A percentile compares a stretch with the other conserved stretches of the same genome.
Conservation (phyloP, 2,888 invertebrate species). For the Caenorhabditis afra region DNA sequence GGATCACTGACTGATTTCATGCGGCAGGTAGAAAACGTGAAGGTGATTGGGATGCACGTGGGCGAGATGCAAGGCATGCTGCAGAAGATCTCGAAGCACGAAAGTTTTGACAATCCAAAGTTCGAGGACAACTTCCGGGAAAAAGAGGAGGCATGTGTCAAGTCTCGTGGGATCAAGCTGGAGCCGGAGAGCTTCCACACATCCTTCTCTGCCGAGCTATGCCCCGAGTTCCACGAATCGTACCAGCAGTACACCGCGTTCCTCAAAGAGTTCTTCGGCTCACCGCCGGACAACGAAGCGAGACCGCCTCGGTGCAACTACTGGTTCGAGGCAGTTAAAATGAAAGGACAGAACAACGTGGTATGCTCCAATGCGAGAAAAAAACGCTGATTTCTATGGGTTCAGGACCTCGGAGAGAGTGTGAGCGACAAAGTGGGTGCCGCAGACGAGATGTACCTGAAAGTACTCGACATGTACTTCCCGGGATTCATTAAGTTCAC, state of each 20-base stretch:
- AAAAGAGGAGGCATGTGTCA: slow-evolving; percentile 62
- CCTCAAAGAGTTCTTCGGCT: slow-evolving; percentile 55
- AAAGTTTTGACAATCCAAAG: slow-evolving; percentile 65
- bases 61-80: slow-evolving; percentile 48
- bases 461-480: slow-evolving; percentile 50
- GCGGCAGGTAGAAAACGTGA: slow-evolving; percentile 58
- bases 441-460: slow-evolving; percentile 44
- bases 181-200: slow-evolving; percentile 58
- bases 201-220: slow-evolving; percentile 58
- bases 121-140: slow-evolving; percentile 66
- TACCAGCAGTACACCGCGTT: slow-evolving; percentile 58
- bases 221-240: slow-evolving; percentile 61
- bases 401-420: slow-evolving; percentile 44
- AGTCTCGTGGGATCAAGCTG: slow-evolving; percentile 47
- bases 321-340: slow-evolving; percentile 56
- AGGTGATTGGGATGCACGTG: slow-evolving; percentile 34
- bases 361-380: too few relatives aligned
- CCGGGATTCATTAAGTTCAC: slow-evolving; percentile 46
- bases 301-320: slow-evolving; percentile 55
- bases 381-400: too few relatives aligned
- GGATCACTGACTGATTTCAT: slow-evolving; percentile 64
- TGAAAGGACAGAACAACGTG: slow-evolving; percentile 50
- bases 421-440: slow-evolving; percentile 24
- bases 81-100: slow-evolving; percentile 39
- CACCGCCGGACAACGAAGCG: slow-evolving; percentile 53